These are phyloP conservation scores for Brachionus sp. DNA, from an alignment of 1,140 invertebrate genomes.

Conservation along the genomic window DNA sequence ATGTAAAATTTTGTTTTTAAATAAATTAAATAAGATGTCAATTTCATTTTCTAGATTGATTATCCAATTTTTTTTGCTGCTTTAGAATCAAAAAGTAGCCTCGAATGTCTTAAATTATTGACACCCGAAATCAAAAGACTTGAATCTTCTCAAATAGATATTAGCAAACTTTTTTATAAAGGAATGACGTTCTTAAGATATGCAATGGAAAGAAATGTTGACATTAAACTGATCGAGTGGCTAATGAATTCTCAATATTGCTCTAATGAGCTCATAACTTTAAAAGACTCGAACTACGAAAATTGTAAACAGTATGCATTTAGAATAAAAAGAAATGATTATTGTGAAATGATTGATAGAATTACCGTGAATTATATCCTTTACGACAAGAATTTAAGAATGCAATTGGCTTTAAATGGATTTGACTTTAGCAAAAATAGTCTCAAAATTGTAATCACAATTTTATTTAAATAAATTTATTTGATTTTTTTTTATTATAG, in stretches of 20 bases:
- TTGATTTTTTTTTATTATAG: neutral
- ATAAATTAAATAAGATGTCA: neutral
- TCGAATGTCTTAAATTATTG: conserved; percentile 14
- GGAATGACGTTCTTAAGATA: conserved; percentile 20
- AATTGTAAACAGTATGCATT: neutral
- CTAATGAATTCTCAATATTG: neutral
- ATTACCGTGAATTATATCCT: neutral
- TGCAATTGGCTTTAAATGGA: conserved; percentile 34
- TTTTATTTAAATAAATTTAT: neutral
- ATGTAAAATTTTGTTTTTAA: neutral
- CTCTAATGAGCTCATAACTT: neutral
- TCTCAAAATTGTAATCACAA: neutral
- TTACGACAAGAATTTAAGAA: neutral
- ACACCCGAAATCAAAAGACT: neutral
- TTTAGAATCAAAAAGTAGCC: neutral
- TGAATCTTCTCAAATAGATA: neutral
- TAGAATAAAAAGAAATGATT: neutral
- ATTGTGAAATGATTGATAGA: conserved; percentile 32
- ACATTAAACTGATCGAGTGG: neutral
- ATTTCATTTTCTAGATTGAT: neutral
- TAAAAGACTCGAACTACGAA: neutral
- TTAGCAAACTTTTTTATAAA: conserved; percentile 10
- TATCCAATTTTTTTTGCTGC: conserved; percentile 24
- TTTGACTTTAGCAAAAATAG: neutral
- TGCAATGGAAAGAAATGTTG: neutral